Base-by-base conservation (phyloP, 2,113 vertebrate species). In the Osmerus mordax region DNA sequence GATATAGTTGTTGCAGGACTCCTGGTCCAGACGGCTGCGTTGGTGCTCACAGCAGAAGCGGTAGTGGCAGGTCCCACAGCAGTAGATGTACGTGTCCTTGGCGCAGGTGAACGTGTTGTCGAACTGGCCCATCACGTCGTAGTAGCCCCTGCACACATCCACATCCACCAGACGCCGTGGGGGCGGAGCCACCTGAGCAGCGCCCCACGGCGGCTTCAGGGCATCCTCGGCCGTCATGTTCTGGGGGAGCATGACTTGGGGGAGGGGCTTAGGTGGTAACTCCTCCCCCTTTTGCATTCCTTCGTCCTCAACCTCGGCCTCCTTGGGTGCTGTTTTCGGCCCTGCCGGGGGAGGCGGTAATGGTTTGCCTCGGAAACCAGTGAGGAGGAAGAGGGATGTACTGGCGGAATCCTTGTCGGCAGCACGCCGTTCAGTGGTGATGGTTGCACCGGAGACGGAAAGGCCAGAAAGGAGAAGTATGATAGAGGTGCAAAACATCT, bases 41-140 rank as follows among this genome's bases (percentile, higher is more conserved):
- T 91, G 92, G 86, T 95, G 94, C 72, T 95, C 93, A 75, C 95
- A 97, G 94, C 95, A 97, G 91, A 96, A 96, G 61, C 95, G 94
- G 85, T 95, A 97, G 78, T 95, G 93, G 83, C 95, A 97, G 25
- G 95, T 96, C 21, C 95, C 95, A 29, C 95, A 97, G 90, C 95
- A 97, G 92, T 94, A 95, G 77, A 94, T 93, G 91, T 93, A 97
- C 78, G 92, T 94, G 78, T 88, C 94, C 4, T 93, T 91, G 82
- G 94, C 94, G 84, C 95, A 97, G 90, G 96, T 96, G 91, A 97
- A 97, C 19, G 94, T 92, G 63, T 84, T 88, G 86, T 97, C 95
- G 0, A 93, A 97, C 82, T 97, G 95, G 23, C 95, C 95, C 94
- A 96, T 96, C 15, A 97, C 95, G 1, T 96, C 95, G 47, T 90